These are phyloP conservation scores for Premnoplex brunnescens DNA, from an alignment of 2,797 vertebrate genomes.

Conservation along the genomic window DNA sequence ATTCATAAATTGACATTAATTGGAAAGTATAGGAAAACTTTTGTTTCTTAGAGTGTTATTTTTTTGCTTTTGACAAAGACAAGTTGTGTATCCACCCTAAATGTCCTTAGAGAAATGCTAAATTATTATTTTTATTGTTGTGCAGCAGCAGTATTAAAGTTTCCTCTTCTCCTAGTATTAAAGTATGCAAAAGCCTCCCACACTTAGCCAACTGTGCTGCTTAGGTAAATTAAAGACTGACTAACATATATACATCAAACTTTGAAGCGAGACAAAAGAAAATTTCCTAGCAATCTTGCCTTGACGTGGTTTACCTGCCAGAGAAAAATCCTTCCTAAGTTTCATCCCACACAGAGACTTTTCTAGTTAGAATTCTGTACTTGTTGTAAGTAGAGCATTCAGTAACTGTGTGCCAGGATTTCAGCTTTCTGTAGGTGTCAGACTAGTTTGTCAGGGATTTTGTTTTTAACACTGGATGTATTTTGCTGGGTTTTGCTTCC, in stretches of 20 bases:
- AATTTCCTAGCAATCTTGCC: conserved; percentile 4
- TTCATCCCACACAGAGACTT: conserved; percentile 37
- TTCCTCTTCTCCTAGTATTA: conserved; percentile 1
- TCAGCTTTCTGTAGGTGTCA: conserved; percentile 41
- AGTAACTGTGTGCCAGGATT: background rate
- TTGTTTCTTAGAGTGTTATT: background rate
- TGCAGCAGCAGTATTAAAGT: background rate
- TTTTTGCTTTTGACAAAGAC: conserved; percentile 2
- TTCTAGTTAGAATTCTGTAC: background rate
- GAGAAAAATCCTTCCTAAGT: conserved; percentile 7
- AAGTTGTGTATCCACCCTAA: background rate
- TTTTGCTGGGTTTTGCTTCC: background rate
- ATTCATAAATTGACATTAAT: conserved; percentile 9
- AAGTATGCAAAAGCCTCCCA: conserved; percentile 37
- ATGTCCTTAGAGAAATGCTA: background rate
- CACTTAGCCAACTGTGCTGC: background rate
- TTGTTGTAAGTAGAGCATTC: background rate
- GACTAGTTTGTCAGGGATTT: conserved; percentile 5
- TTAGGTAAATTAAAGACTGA: conserved; percentile 46
- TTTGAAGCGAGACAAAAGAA: conserved; percentile 32
- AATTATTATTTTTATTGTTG: conserved; percentile 32
- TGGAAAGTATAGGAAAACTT: background rate
- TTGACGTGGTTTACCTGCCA: conserved; percentile 34
- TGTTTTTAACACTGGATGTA: background rate
- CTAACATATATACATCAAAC: conserved; percentile 32